phyloP scores from a whole-genome alignment of 2,888 invertebrate species.

The Timandra comae region DNA sequence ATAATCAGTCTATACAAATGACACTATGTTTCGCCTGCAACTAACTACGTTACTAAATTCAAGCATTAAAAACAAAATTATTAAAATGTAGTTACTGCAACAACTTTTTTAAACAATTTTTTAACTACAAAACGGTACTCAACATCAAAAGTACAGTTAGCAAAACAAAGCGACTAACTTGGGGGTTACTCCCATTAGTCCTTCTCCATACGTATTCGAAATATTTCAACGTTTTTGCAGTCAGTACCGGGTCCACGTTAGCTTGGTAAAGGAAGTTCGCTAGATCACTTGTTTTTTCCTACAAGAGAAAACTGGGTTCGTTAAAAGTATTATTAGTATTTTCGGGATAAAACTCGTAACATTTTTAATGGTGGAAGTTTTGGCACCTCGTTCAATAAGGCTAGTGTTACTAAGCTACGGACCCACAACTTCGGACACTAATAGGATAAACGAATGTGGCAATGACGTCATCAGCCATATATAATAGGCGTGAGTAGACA shows the following conservation, averaged over 20 bases:
- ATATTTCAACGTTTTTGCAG: conserved; percentile 62
- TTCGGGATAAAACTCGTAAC: conserved; percentile 35
- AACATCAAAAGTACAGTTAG: too few relatives aligned
- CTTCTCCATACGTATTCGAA: conserved; percentile 74
- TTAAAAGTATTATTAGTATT: too few relatives aligned
- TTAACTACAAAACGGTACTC: too few relatives aligned
- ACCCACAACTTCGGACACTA: too few relatives aligned
- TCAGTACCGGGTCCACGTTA: conserved; percentile 58
- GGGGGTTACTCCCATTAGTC: conserved; percentile 68
- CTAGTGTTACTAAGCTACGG: background rate
- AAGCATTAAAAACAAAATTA: background rate
- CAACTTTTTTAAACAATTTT: too few relatives aligned
- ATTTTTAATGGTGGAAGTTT: conserved; percentile 54
- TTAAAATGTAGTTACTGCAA: too few relatives aligned
- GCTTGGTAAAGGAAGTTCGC: conserved; percentile 64
- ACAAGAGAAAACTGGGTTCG: conserved; percentile 33
- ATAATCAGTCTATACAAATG: too few relatives aligned
- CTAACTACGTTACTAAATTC: background rate
- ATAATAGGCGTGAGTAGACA: too few relatives aligned
- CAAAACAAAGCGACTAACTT: too few relatives aligned
- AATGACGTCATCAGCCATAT: too few relatives aligned
- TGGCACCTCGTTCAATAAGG: conserved; percentile 10
- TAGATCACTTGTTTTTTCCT: conserved; percentile 66
- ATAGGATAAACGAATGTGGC: too few relatives aligned
- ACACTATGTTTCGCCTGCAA: too few relatives aligned